Base-by-base conservation (phyloP, 2,797 vertebrate species). In the Chelon auratus region DNA sequence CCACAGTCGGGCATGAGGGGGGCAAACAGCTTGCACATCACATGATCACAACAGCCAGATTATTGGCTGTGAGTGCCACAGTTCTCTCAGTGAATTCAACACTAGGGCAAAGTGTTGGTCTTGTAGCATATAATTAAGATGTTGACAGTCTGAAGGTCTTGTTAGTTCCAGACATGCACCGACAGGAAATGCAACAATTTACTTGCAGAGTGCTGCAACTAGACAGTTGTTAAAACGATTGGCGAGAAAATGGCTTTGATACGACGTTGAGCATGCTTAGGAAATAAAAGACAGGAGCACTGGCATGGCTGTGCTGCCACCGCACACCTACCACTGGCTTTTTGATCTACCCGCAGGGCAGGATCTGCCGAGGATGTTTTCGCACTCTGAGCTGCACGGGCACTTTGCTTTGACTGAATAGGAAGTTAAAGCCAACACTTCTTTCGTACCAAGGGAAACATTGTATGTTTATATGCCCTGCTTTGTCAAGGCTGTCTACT, bases 171-270 rank as follows among this genome's bases (percentile, higher is more conserved):
- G 48, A 75, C 59, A 9, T 61, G 26, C 57, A 42, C 53, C 48
- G 77, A 83, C 62, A 72, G 37, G 68, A 65, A 60, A 78, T 61
- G 59, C 17, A 66, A 50, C 73, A 77, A 83, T 86, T 94, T 91
- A 81, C 80, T 82, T 0, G 0, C 37, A 56, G 30, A 37, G 3
- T 11, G 26, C 26, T 53, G 12, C 43, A 62, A 62, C 52, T 33
- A 22, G 42, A 45, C 57, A 33, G 59, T 47, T 39, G 7, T 54
- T 42, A 56, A 62, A 63, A 65, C 75, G 88, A 88, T 33, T 33
- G 30, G 30, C 30, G 8, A 89, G 89, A 83, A 87, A 78, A 86
- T 87, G 78, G 30, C 87, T 89, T 82, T 81, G 89, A 88, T 85
- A 77, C 62, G 45, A 76, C 5, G 82, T 90, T 90, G 76, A 43